Base-by-base conservation (phyloP, 2,113 vertebrate species). In the Rousettus leschenaultii region DNA sequence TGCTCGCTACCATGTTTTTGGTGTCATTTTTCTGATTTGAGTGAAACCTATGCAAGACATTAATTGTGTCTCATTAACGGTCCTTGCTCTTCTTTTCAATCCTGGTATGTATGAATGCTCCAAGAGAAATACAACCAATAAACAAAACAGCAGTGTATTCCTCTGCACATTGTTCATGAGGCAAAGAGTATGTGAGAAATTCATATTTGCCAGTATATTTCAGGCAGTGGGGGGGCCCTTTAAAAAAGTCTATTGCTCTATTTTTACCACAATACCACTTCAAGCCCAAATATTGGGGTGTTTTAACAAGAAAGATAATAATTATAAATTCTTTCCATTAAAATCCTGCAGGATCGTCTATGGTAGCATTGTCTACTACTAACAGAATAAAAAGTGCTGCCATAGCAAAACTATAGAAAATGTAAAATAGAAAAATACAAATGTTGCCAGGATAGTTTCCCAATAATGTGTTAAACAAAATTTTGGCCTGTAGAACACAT, bases 11-110 rank as follows among this genome's bases (percentile, higher is more conserved):
- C 28, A 14, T 53, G 66, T 78, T 61, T 77, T 88, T 82, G 86
- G 75, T 87, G 38, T 94, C 90, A 53, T 90, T 97, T 96, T 97
- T 95, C 95, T 96, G 85, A 95, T 91, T 95, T 43, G 28, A 96
- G 95, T 78, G 77, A 93, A 91, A 94, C 71, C 85, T 94, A 53
- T 79, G 93, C 83, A 94, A 96, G 86, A 59, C 78, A 51, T 92
- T 94, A 96, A 86, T 71, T 94, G 85, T 83, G 18, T 79, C 88
- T 96, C 68, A 70, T 80, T 87, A 84, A 51, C 28, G 45, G 65
- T 45, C 53, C 77, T 89, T 51, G 86, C 33, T 88, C 92, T 92
- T 94, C 92, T 89, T 96, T 96, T 91, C 89, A 89, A 45, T 66
- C 33, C 18, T 66, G 38, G 51, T 33, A 63, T 43, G 14, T 89